Evolutionary conservation across 2,113 vertebrate genomes (phyloP), one percentile per base, ranked within the genome.

Genomic region (Piprites chloris): DNA sequence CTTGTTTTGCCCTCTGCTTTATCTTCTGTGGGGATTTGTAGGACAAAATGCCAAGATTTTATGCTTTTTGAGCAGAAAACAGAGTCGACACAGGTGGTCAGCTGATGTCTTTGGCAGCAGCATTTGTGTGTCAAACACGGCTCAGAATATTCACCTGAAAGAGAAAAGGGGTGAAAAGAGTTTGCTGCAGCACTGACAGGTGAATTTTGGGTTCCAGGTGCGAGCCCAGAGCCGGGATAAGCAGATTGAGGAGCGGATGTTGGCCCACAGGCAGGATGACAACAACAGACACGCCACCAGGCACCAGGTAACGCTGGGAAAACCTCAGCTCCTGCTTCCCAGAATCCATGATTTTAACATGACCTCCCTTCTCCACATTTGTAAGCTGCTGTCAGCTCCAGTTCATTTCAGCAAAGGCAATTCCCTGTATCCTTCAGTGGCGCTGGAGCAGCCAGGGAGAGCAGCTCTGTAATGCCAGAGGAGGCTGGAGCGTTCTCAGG

Each of bases 211-310:
- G 96, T 97, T 96, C 87, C 98, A 99, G 99, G 99, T 99, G 65
- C 99, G 99, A 98, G 99, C 99, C 9, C 98, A 99, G 97, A 99
- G 99, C 85, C 98, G 99, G 39, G 99, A 99, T 94, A 99, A 99
- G 97, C 99, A 99, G 97, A 99, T 99, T 30, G 99, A 99, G 90
- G 99, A 99, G 77, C 76, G 98, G 66, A 99, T 99, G 97, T 80
- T 99, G 96, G 98, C 98, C 30, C 99, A 99, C 88, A 97, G 97
- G 42, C 99, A 99, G 96, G 99, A 99, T 52, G 99, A 99, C 97
- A 99, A 98, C 94, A 99, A 99, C 97, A 98, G 99, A 85, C 99
- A 99, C 8, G 98, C 99, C 85, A 99, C 99, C 82, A 99, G 99
- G 50, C 99, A 99, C 97, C 99, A 99, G 99, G 99, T 99, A 62